Percentiles rank a stretch among this genome's conserved stretches.
These are phyloP conservation scores for Tanytarsus gracilentus DNA, from an alignment of 2,888 invertebrate species.

Conservation along the genomic window DNA sequence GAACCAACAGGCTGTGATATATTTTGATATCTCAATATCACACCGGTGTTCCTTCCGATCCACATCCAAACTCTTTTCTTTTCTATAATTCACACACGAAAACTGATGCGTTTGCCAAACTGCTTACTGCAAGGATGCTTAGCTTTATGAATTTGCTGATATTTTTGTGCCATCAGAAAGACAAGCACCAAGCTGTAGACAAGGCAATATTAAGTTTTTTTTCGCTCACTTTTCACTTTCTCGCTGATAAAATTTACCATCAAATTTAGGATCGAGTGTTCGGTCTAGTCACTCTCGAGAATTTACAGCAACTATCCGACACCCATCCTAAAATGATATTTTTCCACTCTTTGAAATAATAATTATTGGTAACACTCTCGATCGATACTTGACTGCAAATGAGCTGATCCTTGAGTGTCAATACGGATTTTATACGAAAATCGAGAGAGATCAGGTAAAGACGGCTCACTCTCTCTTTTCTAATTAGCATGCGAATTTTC, in stretches of 20 bases:
- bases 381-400: neutral
- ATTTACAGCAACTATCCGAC: conserved; percentile 31
- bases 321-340: conserved; percentile 30
- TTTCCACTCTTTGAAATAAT: neutral
- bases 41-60: conserved; percentile 38
- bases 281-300: conserved; percentile 33
- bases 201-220: conserved; percentile 10
- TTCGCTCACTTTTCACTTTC: neutral
- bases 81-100: neutral
- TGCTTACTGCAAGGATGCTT: conserved; percentile 37
- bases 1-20: conserved; percentile 25
- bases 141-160: conserved; percentile 42
- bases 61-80: neutral
- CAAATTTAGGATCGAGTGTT: conserved; percentile 31
- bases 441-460: too few species aligned
- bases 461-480: too few species aligned
- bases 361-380: neutral
- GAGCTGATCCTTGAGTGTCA: too few species aligned
- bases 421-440: too few species aligned
- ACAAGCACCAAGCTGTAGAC: conserved; percentile 40
- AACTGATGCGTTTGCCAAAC: conserved; percentile 6
- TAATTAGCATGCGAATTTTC: too few species aligned
- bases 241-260: neutral
- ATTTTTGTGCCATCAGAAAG: conserved; percentile 36
- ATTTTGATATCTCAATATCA: conserved; percentile 35